Conservation (phyloP, 2,113 vertebrate genomes). For the Orthonyx spaldingii region DNA sequence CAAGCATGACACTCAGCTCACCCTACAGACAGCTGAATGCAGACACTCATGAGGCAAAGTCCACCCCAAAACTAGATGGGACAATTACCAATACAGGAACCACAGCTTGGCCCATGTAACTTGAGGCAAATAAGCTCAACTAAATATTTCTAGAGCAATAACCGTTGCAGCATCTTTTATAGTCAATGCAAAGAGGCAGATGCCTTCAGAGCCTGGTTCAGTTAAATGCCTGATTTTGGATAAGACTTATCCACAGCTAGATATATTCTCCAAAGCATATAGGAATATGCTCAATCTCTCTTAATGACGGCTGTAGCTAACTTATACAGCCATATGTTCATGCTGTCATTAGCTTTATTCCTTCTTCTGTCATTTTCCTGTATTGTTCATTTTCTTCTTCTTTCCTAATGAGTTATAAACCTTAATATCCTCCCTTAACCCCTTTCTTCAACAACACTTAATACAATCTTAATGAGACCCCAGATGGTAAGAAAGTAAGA, state of each 20-base stretch:
- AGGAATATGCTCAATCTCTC: neutral
- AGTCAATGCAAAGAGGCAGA: neutral
- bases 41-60: neutral
- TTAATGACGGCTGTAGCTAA: neutral
- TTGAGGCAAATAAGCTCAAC: neutral
- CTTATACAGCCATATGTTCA: neutral
- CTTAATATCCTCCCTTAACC: neutral
- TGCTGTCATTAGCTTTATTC: neutral
- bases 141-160: neutral
- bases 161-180: neutral
- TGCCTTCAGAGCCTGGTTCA: neutral
- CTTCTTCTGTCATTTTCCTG: neutral
- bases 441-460: neutral
- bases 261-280: neutral
- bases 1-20: neutral
- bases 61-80: neutral
- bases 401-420: neutral
- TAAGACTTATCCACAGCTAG: neutral
- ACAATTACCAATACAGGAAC: neutral
- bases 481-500: neutral
- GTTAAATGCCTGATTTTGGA: neutral
- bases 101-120: rapidly evolving
- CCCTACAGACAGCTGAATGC: neutral
- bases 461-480: neutral
- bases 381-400: neutral